These are phyloP conservation scores for Hydrocynus forskahlii DNA, from an alignment of 2,797 vertebrate species.

Conservation along the genomic window DNA sequence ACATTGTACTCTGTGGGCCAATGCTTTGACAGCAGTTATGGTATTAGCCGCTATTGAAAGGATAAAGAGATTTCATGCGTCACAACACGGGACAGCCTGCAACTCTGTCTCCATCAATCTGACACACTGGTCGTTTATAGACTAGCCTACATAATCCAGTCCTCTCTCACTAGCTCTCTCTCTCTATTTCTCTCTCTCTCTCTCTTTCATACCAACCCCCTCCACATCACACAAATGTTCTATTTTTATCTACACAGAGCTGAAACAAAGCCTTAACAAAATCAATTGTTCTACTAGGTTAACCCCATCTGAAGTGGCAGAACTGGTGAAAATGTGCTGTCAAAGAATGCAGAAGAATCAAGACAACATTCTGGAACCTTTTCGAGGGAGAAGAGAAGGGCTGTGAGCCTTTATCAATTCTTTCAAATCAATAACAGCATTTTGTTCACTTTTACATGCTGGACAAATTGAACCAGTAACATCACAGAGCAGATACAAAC, in stretches of 20 bases:
- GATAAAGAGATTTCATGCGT: conserved; percentile 80
- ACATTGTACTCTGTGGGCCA: conserved; percentile 36
- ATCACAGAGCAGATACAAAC: conserved; percentile 75
- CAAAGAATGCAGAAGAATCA: not conserved
- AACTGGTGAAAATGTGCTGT: not conserved
- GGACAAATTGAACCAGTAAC: conserved; percentile 69
- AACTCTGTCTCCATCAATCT: conserved; percentile 32
- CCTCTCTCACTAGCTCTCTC: conserved; percentile 17
- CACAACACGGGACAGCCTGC: conserved; percentile 64
- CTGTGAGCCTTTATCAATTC: not conserved
- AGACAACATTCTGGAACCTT: not conserved
- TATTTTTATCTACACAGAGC: not conserved
- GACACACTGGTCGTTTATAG: conserved; percentile 21
- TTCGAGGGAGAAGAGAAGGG: not conserved
- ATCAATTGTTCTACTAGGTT: not conserved
- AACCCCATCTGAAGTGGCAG: not conserved
- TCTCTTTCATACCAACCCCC: not conserved
- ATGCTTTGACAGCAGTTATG: conserved; percentile 72
- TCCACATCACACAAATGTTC: not conserved
- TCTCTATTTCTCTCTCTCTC: conserved; percentile 23
- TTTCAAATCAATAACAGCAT: conserved; percentile 21
- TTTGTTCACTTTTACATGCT: conserved; percentile 7
- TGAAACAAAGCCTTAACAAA: not conserved
- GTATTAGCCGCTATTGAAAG: conserved; percentile 71
- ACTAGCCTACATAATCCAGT: conserved; percentile 43